Conservation (phyloP, 2,113 vertebrate species). For the Pycnonotus jocosus region DNA sequence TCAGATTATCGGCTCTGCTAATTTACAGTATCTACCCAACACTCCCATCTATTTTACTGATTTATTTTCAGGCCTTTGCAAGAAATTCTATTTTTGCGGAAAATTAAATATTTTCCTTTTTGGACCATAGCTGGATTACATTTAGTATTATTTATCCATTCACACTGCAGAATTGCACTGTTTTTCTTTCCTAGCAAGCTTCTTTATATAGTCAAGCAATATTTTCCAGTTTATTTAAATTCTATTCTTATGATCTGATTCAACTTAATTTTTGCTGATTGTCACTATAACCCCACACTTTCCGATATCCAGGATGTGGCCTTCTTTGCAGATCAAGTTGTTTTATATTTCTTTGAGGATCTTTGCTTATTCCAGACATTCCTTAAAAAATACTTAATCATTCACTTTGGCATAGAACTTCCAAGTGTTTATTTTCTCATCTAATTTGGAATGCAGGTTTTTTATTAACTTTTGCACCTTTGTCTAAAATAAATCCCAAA, state of each 20-base stretch:
- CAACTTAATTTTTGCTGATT: not conserved
- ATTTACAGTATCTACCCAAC: not conserved
- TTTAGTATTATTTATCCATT: not conserved
- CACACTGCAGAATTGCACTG: not conserved
- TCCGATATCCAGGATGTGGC: not conserved
- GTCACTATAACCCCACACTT: not conserved
- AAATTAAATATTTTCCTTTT: not conserved
- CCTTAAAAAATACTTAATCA: not conserved
- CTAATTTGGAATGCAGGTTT: not conserved
- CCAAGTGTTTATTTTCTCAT: not conserved
- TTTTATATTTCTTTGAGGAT: not conserved
- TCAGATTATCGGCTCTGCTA: not conserved
- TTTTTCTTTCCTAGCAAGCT: not conserved
- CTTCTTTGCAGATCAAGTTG: not conserved
- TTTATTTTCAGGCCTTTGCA: not conserved
- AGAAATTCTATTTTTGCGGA: not conserved
- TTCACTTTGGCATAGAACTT: not conserved
- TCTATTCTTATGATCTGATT: not conserved
- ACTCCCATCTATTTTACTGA: not conserved
- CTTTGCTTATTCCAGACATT: not conserved
- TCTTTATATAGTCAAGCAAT: not conserved
- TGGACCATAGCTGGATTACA: not conserved
- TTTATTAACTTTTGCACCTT: not conserved
- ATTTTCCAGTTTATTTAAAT: not conserved
- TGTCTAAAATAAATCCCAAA: slow-evolving; percentile 4